A percentile compares a stretch with the other conserved stretches of the same genome.
These are phyloP conservation scores for Procambarus clarkii DNA, from an alignment of 1,140 invertebrate genomes.

Conservation along the genomic window DNA sequence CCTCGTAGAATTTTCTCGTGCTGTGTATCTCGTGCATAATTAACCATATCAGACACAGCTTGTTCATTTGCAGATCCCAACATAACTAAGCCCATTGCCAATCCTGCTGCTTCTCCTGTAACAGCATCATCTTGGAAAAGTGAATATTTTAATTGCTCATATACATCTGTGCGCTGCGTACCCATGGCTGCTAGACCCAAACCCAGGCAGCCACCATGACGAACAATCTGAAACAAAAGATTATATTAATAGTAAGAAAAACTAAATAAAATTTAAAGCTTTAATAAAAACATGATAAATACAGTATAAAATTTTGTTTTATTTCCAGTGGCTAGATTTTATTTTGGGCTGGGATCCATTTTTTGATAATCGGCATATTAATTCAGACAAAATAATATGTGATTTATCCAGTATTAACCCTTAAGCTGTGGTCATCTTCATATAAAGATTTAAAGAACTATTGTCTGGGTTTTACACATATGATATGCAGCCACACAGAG, in stretches of 20 bases:
- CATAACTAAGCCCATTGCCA: slow-evolving; percentile 99
- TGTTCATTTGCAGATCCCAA: slow-evolving; percentile 90
- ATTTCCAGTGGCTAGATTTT: too few relatives aligned
- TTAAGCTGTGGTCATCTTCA: too few relatives aligned
- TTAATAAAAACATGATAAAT: too few relatives aligned
- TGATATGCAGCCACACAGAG: too few relatives aligned
- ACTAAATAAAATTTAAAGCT: too few relatives aligned
- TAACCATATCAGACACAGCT: slow-evolving; percentile 96
- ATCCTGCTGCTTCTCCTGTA: slow-evolving; percentile 97
- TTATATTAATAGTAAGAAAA: slow-evolving; percentile 75
- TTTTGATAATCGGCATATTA: too few relatives aligned
- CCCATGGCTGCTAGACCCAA: slow-evolving; percentile 98
- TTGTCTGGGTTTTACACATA: too few relatives aligned
- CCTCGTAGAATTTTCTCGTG: slow-evolving; percentile 97
- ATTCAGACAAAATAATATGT: too few relatives aligned
- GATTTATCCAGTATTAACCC: too few relatives aligned
- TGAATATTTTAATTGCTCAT: slow-evolving; percentile 97
- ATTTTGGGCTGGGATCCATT: too few relatives aligned
- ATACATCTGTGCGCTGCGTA: slow-evolving; percentile 94
- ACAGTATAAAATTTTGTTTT: too few relatives aligned
- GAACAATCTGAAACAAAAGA: slow-evolving; percentile 79
- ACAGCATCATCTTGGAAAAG: slow-evolving; percentile 99
- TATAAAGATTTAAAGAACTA: too few relatives aligned
- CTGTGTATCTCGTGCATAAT: slow-evolving; percentile 93
- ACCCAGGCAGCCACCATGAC: slow-evolving; percentile 97